A percentile compares a stretch with the other conserved stretches of the same genome.
phyloP scores from a whole-genome alignment of 2,113 vertebrate genomes.

The Aptenodytes forsteri region DNA sequence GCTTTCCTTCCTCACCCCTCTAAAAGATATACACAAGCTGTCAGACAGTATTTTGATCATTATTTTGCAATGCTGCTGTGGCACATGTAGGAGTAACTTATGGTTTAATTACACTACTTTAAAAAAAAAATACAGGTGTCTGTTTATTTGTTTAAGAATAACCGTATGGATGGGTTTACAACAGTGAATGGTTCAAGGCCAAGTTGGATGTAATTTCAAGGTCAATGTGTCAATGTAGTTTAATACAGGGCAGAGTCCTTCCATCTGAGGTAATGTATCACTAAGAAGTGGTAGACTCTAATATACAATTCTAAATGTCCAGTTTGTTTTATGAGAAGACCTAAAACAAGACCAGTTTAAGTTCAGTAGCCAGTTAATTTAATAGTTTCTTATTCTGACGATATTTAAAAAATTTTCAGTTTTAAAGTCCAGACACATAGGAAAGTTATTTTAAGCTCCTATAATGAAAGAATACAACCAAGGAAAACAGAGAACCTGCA shows the following conservation, averaged over 20 bases:
- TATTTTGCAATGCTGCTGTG: not conserved
- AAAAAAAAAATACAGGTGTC: not conserved
- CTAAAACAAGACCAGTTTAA: not conserved
- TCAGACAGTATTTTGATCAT: not conserved
- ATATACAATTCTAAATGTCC: not conserved
- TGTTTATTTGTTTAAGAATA: not conserved
- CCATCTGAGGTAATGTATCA: not conserved
- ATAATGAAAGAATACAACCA: not conserved
- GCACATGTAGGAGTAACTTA: not conserved
- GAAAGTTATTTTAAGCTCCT: not conserved
- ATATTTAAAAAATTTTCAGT: not conserved
- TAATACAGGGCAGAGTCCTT: not conserved
- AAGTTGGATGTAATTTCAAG: not conserved
- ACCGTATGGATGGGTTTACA: not conserved
- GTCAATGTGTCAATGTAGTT: not conserved
- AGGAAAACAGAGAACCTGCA: not conserved
- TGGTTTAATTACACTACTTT: not conserved
- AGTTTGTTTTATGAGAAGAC: not conserved
- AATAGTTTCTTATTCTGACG: not conserved
- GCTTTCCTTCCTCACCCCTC: fast-evolving
- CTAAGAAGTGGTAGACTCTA: not conserved
- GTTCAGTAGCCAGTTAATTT: not conserved
- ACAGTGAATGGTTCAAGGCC: not conserved
- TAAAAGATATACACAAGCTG: not conserved
- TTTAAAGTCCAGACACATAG: not conserved